A percentile compares a stretch with the other conserved stretches of the same genome.
These are phyloP conservation scores for Nematopogon swammerdamellus DNA, from an alignment of 2,888 invertebrate species.

Conservation along the genomic window DNA sequence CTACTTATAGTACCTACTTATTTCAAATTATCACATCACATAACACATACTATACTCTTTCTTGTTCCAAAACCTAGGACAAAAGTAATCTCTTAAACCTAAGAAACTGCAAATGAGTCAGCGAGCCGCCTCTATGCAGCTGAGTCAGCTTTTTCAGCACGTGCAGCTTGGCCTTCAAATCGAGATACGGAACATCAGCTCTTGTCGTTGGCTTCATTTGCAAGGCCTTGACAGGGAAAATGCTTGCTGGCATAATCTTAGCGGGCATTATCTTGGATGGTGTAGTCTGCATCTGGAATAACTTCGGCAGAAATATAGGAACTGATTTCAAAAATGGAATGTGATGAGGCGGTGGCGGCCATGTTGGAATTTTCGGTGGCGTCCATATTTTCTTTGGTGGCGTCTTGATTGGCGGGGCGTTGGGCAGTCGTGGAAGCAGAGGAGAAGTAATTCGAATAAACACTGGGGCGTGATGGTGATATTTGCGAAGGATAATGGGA, in stretches of 20 bases:
- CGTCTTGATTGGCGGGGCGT: not conserved
- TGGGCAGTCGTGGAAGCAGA: not conserved
- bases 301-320: slow-evolving; percentile 4
- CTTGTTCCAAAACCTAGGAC: no score
- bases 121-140: slow-evolving; percentile 22
- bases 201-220: no score
- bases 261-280: no score
- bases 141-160: slow-evolving; percentile 20
- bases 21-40: no score
- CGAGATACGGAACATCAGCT: no score
- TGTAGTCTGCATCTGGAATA: not conserved
- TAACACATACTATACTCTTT: no score
- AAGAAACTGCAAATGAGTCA: slow-evolving; percentile 23
- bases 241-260: no score
- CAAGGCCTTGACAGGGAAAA: no score
- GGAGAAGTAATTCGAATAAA: slow-evolving; percentile 24
- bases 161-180: no score
- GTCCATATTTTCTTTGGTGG: slow-evolving; percentile 16
- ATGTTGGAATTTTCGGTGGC: slow-evolving; percentile 15
- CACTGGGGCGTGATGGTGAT: slow-evolving; percentile 22
- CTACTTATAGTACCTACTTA: no score
- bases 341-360: slow-evolving; percentile 6
- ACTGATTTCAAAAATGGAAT: no score
- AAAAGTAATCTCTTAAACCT: slow-evolving; percentile 24
- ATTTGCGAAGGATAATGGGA: slow-evolving; percentile 23